Evolutionary conservation across 37 sponge, comb jelly and placozoan genomes (phyloP).

Genomic region (Oopsacas minuta): DNA sequence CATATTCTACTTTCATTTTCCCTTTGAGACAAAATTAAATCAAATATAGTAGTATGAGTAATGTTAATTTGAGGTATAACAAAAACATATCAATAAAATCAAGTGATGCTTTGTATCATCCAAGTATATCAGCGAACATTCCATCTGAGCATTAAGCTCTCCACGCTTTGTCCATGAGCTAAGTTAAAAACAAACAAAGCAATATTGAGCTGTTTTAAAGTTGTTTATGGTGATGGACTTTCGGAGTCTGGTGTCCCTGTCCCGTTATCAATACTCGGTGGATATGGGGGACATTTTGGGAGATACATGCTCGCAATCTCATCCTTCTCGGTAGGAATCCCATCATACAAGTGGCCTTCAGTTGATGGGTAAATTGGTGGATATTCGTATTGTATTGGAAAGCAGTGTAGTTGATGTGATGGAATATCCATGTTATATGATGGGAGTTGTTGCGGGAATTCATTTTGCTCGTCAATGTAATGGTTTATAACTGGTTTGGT

Average conservation of each 20-base stretch:
- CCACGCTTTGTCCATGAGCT: background rate
- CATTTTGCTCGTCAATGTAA: background rate
- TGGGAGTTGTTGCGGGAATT: background rate
- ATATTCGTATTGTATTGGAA: background rate
- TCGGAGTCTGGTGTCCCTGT: background rate
- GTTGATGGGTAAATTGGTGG: background rate
- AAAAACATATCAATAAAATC: background rate
- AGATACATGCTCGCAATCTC: background rate
- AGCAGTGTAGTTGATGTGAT: background rate
- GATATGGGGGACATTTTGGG: background rate
- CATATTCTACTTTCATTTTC: no score
- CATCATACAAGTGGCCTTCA: no score
- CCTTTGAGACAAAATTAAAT: no score
- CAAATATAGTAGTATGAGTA: no score
- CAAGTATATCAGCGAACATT: background rate
- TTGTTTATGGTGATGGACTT: background rate
- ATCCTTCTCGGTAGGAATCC: background rate
- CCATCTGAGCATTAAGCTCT: background rate
- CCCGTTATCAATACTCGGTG: background rate
- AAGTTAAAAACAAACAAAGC: background rate
- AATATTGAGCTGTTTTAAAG: background rate
- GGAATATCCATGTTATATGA: conserved; percentile 2
- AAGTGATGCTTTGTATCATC: conserved; percentile 3
- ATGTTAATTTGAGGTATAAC: no score
- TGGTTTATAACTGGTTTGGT: background rate